Evolutionary conservation across 1,140 invertebrate genomes (phyloP), one percentile per base, ranked within the genome.

Genomic region (Aricia agestis): DNA sequence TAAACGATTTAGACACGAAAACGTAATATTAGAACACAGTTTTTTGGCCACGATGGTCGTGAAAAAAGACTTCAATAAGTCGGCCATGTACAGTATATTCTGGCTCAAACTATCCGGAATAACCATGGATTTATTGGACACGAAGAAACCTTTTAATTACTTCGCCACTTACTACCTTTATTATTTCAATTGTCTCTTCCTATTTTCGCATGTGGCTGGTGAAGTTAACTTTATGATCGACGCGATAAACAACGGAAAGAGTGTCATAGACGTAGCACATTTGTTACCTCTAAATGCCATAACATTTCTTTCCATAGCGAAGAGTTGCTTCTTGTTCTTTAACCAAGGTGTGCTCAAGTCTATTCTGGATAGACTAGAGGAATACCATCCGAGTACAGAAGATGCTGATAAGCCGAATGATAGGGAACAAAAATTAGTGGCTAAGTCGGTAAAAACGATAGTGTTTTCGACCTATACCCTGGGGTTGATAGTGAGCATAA

Each of bases 291-390:
- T 19, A 6, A 19, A 19, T 11, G 59, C 59, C 10, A 10, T 63
- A 4, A 18, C n/a, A 18, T 11, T 63, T 11, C 59, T 63, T 5
- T 19, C 59, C 4, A 19, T 19, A 19, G 59, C 18, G 2, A 63
- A 63, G 19, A 63, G 18, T 11, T 19, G 17, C 9, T 63, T 63
- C 19, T 19, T 63, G 17, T 63, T 63, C 6, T 6, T 63, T 1
- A 63, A 63, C 11, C 59, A 63, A 63, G 9, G 19, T 63, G 19
- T 63, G 19, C 59, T 63, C 1, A 63, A 63, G 18, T 63, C 59
- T 10, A 25, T 63, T 10, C 18, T 63, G 19, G 59, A 63, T 10
- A 63, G 10, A 63, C 19, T 63, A 6, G 19, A 19, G 10, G 59
- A 19, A 2, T 63, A 18, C 18, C 59, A 63, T 63, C 59, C 59